Evolutionary conservation across 2,888 invertebrate species (phyloP).

Genomic region (Mythimna pallens): DNA sequence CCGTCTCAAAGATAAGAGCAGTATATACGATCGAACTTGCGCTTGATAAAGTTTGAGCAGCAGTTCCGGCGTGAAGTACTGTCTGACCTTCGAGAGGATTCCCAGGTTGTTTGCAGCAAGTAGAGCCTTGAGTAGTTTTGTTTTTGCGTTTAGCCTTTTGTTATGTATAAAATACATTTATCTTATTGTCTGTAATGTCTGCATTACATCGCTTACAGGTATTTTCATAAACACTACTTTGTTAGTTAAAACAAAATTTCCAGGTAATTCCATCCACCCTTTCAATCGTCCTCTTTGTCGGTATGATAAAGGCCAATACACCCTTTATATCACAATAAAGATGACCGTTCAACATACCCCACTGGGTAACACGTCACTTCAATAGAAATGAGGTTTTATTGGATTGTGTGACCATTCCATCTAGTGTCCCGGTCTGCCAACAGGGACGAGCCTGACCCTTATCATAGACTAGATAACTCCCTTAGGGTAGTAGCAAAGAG

Average conservation of each 20-base stretch:
- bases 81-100: too few species aligned
- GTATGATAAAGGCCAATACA: not conserved
- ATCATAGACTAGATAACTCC: conserved; percentile 47
- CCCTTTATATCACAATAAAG: conserved; percentile 14
- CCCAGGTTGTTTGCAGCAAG: too few species aligned
- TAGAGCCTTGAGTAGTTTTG: too few species aligned
- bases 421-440: conserved; percentile 31
- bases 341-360: not conserved
- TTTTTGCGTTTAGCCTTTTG: too few species aligned
- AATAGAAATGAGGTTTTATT: conserved; percentile 47
- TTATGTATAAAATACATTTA: too few species aligned
- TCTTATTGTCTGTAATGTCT: too few species aligned
- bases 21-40: too few species aligned
- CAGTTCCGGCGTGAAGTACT: too few species aligned
- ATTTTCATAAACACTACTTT: not conserved
- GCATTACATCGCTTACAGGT: too few species aligned
- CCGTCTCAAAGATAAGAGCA: too few species aligned
- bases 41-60: too few species aligned
- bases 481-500: conserved; percentile 23
- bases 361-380: conserved; percentile 23
- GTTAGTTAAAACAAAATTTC: not conserved
- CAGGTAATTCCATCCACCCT: not conserved
- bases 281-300: not conserved
- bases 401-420: conserved; percentile 40
- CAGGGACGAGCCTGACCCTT: conserved; percentile 36